phyloP scores from a whole-genome alignment of 2,888 invertebrate species.

The Yponomeuta sedellus region DNA sequence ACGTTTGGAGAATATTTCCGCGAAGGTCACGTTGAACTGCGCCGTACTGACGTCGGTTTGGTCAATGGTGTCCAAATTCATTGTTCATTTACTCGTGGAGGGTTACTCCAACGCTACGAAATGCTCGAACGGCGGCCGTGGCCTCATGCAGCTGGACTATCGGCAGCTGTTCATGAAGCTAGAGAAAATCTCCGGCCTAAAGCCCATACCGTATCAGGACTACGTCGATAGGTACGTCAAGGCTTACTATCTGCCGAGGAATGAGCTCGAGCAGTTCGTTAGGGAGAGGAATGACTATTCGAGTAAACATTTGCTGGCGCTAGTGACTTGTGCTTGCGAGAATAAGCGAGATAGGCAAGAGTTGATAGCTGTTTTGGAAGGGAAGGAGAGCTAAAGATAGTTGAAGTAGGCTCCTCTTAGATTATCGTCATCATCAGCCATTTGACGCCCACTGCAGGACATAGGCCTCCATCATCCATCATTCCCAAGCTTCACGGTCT shows the following conservation, averaged over 20 bases:
- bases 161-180: constrained; percentile 94
- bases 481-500: no score
- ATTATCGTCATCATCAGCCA: no score
- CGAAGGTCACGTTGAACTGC: constrained; percentile 81
- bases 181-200: constrained; percentile 88
- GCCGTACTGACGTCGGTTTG: constrained; percentile 85
- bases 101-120: constrained; percentile 94
- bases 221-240: constrained; percentile 97
- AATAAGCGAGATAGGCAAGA: constrained; percentile 91
- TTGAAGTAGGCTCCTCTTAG: no score
- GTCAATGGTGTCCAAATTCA: constrained; percentile 90
- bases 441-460: no score
- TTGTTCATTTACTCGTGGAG: constrained; percentile 93
- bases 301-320: constrained; percentile 87
- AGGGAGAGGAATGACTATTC: constrained; percentile 92
- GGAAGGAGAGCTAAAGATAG: constrained; percentile 48
- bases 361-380: constrained; percentile 83
- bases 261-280: constrained; percentile 92
- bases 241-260: constrained; percentile 95
- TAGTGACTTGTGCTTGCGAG: constrained; percentile 91
- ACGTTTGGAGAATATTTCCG: constrained; percentile 83
- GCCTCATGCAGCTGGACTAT: constrained; percentile 98
- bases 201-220: constrained; percentile 90
- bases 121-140: constrained; percentile 97
- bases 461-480: no score